phyloP scores from a whole-genome alignment of 1,140 invertebrate species.

The Nebria ingens region DNA sequence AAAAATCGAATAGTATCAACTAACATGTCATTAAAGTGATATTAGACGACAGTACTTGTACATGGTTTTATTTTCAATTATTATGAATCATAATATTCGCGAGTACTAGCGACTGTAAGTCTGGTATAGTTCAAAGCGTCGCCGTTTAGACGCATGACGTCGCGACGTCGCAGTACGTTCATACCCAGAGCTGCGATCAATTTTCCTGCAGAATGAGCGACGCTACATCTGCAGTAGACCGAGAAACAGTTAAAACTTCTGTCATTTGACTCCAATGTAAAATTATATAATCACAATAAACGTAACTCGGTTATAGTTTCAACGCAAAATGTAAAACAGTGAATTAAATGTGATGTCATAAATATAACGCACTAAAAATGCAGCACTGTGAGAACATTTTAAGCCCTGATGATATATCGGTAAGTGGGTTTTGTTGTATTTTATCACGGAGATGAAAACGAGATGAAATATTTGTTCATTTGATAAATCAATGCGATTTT shows the following conservation, averaged over 20 bases:
- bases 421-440: no score
- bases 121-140: not conserved
- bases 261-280: no score
- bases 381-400: not conserved
- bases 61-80: no score
- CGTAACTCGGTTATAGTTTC: not conserved
- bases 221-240: not conserved
- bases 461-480: no score
- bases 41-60: no score
- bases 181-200: not conserved
- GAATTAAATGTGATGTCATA: no score
- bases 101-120: not conserved
- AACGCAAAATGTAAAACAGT: not conserved
- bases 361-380: no score
- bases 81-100: not conserved
- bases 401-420: not conserved
- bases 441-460: no score
- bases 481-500: no score
- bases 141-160: not conserved
- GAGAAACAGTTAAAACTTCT: not conserved
- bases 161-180: constrained; percentile 5
- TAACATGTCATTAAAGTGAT: no score
- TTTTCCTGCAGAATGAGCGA: not conserved
- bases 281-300: no score
- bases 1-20: no score